Conservation (phyloP, 1,140 invertebrate species). For the Coptotermes formosanus region DNA sequence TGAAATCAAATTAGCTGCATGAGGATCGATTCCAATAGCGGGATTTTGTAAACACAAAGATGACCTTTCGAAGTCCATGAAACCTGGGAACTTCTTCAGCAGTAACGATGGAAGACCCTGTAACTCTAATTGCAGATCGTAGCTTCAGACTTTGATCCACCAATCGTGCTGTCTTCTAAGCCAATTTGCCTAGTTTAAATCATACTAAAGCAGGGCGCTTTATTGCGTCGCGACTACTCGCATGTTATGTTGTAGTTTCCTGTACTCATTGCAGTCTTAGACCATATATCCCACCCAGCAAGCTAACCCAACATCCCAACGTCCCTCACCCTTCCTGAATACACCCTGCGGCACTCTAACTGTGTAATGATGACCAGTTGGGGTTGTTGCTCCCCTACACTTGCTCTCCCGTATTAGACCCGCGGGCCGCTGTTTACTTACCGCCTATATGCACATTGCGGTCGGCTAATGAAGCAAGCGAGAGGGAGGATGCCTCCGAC, state of each 20-base stretch:
- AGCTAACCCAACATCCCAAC: not conserved
- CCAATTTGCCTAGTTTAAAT: too few species aligned
- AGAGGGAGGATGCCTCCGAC: not conserved
- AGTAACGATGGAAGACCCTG: too few species aligned
- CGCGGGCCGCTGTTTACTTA: constrained; percentile 11
- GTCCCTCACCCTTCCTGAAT: not conserved
- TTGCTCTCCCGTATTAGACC: not conserved
- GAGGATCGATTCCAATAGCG: too few species aligned
- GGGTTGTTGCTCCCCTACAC: not conserved
- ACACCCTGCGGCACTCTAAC: not conserved
- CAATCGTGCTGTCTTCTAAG: too few species aligned
- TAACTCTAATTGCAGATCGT: too few species aligned
- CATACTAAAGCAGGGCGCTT: too few species aligned
- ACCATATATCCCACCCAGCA: not conserved
- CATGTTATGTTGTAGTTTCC: not conserved
- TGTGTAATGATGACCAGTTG: not conserved
- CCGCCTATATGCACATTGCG: constrained; percentile 1
- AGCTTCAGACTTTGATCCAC: too few species aligned
- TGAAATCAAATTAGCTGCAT: too few species aligned
- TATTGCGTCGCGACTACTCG: too few species aligned
- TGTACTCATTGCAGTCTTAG: not conserved
- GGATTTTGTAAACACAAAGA: too few species aligned
- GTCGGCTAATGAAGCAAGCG: constrained; percentile 13
- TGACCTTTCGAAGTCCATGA: too few species aligned
- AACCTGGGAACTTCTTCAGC: too few species aligned